Evolutionary conservation across 2,797 vertebrate species (phyloP), one percentile per base, ranked within the genome.

Genomic region (Psittacula echo): DNA sequence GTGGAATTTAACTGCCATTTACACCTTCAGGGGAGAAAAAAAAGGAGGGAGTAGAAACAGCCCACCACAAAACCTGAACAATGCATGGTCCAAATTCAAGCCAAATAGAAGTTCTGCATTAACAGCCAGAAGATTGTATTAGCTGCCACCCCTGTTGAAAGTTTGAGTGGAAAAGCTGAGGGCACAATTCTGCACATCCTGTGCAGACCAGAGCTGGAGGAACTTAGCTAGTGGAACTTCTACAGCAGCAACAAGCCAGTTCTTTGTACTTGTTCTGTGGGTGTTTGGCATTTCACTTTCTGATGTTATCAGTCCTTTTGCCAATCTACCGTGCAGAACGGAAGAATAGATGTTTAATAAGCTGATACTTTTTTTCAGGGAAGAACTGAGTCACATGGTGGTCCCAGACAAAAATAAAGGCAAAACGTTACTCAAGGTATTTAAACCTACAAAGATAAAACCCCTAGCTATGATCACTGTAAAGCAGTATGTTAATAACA

Each of bases 291-390:
- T 83, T 90, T 91, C 56, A 45, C 74, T 90, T 94, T 62, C 71
- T 94, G 76, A 60, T 60, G 34, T 41, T 94, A 41, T 73, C 58
- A 58, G 47, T 78, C 64, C 48, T 79, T 91, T 48, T 76, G 42
- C 64, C 71, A 75, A 88, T 71, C 37, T 75, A 70, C 64, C 30
- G 1, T 16, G 71, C 65, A 26, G 58, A 90, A 81, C 76, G 65
- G 30, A 91, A 86, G 48, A 80, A 48, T 50, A 50, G 60, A 47
- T 67, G 48, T 89, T 90, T 82, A 82, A 77, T 82, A 79, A 86
- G 47, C 56, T 79, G 41, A 56, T 64, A 5, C 37, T 76, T 24
- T 83, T 65, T 87, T 92, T 37, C 65, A 76, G 15, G 2, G 30
- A 72, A 86, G 75, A 73, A 48, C 24, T 67, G 44, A 44, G 51